Base-by-base conservation (phyloP, 2,113 vertebrate genomes). In the Accipiter virgatus region DNA sequence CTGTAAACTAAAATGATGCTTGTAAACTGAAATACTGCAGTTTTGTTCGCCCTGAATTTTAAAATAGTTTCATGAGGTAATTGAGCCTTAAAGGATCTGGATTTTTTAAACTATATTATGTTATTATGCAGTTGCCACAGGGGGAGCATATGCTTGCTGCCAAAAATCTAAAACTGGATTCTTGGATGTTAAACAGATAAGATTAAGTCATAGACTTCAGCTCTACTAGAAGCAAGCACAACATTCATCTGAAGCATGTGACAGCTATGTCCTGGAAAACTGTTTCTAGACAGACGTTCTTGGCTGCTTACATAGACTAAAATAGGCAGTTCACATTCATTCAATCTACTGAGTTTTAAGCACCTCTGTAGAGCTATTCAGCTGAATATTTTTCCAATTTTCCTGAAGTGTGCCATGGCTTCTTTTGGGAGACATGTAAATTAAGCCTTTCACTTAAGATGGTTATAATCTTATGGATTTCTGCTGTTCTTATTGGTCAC, bases 181-280 rank as follows among this genome's bases (percentile, higher is more conserved):
- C 91, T 96, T 90, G 97, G 97, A 95, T 97, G 93, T 97, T 97
- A 97, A 97, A 78, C 97, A 97, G 96, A 97, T 97, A 97, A 96
- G 88, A 97, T 98, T 96, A 98, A 98, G 96, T 97, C 95, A 94
- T 70, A 96, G 96, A 94, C 65, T 95, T 96, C 70, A 92, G 55
- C 95, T 96, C 84, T 86, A 75, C 62, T 88, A 92, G 95, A 95
- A 89, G 80, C 68, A 97, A 97, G 93, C 84, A 56, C 25, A 93
- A 38, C 86, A 94, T 93, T 93, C 66, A 91, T 96, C 88, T 93
- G 88, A 81, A 95, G 80, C 79, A 73, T 90, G 85, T 96, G 97
- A 92, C 95, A 83, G 27, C 83, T 94, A 10, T 38, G 78, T 88
- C 78, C 83, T 95, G 93, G 92, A 95, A 96, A 95, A 93, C 45